Base-by-base conservation (phyloP, 2,113 vertebrate genomes). In the Garra rufa region DNA sequence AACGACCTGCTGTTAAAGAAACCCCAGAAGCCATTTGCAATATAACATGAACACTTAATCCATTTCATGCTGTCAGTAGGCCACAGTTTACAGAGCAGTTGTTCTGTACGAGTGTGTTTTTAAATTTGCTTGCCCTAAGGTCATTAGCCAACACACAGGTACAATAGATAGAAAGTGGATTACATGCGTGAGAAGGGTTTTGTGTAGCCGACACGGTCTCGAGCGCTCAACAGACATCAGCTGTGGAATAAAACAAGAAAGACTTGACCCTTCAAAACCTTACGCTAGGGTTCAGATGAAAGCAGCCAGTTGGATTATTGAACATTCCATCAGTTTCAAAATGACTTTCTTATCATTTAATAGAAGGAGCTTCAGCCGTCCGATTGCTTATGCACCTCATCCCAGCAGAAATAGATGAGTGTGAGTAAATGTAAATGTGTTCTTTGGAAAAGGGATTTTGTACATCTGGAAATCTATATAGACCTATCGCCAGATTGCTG, bases 331-430 rank as follows among this genome's bases (percentile, higher is more conserved):
- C 81, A 74, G 69, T 41, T 65, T 38, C 28, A 26, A 19, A 46
- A 46, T 30, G 19, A 50, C 43, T 41, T 26, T 43, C 73, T 77
- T 34, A 61, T 76, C 57, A 85, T 82, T 82, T 82, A 85, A 85
- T 85, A 85, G 85, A 82, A 57, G 75, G 52, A 76, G 79, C 73
- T 82, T 34, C 76, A 59, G 85, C 41, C 44, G 15, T 46, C 34
- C 24, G 48, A 15, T 46, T 61, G 14, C 48, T 24, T 26, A 75
- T 75, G 73, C 43, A 73, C 13, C 41, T 14, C 41, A 26, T 15
- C 46, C n/a, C 46, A 50, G 73, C 46, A 30, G 73, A 75, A 75
- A 21, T 44, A 30, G 43, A 50, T 50, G 73, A 52, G 73, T 75
- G 73, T 75, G 73, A 46, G 44, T 50, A 75, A 75, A 75, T 50